These are phyloP conservation scores for Buteo buteo DNA, from an alignment of 2,113 vertebrate species.

Conservation along the genomic window DNA sequence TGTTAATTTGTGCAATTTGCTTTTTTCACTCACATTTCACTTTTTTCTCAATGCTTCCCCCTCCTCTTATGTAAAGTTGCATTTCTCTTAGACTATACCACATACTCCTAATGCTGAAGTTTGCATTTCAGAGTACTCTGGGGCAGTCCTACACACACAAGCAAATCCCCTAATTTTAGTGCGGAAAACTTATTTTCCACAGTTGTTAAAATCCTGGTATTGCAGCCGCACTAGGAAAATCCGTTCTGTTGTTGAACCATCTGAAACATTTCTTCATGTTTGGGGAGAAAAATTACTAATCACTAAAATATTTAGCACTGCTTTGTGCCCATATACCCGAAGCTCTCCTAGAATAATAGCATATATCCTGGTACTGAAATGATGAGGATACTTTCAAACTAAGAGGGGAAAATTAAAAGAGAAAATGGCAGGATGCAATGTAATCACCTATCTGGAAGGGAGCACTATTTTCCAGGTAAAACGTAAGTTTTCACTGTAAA, in stretches of 20 bases:
- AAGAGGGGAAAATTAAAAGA: background rate
- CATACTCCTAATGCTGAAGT: background rate
- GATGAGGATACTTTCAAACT: background rate
- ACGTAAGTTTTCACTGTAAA: background rate
- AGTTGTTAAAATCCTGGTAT: background rate
- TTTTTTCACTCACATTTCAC: background rate
- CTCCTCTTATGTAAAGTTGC: background rate
- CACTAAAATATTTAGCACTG: background rate
- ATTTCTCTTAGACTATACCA: background rate
- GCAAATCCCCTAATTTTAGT: background rate
- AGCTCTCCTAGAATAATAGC: background rate
- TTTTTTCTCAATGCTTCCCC: background rate
- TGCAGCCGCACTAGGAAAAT: background rate
- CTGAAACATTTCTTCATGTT: slow-evolving; percentile 17
- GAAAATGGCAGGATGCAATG: background rate
- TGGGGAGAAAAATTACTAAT: slow-evolving; percentile 35
- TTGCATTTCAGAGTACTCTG: background rate
- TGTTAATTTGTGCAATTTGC: background rate
- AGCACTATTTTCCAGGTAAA: background rate
- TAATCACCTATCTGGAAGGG: background rate
- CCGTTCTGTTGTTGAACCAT: slow-evolving; percentile 12
- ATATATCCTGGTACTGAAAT: background rate
- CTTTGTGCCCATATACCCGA: background rate
- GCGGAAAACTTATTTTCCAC: slow-evolving; percentile 22
- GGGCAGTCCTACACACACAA: background rate